These are phyloP conservation scores for Drosophila ezoana DNA, from an alignment of 2,888 invertebrate species.

Conservation along the genomic window DNA sequence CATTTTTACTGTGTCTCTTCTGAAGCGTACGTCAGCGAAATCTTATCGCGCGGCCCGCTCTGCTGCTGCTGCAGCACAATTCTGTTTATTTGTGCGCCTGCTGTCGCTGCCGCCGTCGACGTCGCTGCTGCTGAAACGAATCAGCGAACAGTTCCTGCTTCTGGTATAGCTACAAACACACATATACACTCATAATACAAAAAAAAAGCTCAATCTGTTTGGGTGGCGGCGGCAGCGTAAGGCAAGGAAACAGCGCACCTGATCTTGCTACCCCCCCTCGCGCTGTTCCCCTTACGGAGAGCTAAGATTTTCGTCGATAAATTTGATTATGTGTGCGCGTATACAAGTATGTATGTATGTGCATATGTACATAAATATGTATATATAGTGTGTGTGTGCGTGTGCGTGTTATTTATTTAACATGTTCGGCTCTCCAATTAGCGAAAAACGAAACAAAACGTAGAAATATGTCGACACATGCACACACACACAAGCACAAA, in stretches of 20 bases:
- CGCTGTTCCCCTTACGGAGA: constrained; percentile 24
- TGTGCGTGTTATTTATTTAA: constrained; percentile 58
- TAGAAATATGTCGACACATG: constrained; percentile 41
- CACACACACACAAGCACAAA: constrained; percentile 15
- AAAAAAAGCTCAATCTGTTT: constrained; percentile 11
- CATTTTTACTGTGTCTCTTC: constrained; percentile 36
- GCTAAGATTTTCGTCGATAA: constrained; percentile 58
- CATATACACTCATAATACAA: constrained; percentile 4
- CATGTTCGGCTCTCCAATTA: constrained; percentile 66
- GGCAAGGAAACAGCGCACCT: constrained; percentile 62
- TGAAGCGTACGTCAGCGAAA: constrained; percentile 76
- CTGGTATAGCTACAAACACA: constrained; percentile 59
- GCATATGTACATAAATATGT: constrained; percentile 6
- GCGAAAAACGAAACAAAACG: constrained; percentile 68
- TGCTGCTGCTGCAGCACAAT: constrained; percentile 53
- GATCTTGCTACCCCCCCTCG: constrained; percentile 51
- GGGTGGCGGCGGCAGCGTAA: constrained; percentile 7
- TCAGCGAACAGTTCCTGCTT: constrained; percentile 80
- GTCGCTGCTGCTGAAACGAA: constrained; percentile 45
- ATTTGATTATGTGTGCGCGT: constrained; percentile 40
- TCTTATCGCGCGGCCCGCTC: constrained; percentile 65
- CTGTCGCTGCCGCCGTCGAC: constrained; percentile 22
- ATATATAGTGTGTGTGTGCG: constrained; percentile 8
- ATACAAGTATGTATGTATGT: constrained; percentile 10
- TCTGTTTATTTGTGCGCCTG: constrained; percentile 70